Base-by-base conservation (phyloP, 2,888 invertebrate species). In the Azorinus chamasolen region DNA sequence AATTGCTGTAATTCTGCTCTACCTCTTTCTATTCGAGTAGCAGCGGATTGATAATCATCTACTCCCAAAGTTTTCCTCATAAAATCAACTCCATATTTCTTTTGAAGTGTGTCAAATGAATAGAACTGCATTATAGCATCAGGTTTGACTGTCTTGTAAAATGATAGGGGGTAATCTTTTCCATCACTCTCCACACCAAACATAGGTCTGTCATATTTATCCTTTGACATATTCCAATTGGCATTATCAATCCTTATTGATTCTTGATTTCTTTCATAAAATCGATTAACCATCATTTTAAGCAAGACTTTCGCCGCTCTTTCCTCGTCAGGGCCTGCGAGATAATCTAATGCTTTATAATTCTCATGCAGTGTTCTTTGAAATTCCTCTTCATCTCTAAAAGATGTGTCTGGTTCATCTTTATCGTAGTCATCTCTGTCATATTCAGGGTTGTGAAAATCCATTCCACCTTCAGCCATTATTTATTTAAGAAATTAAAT, bases 401-500 rank as follows among this genome's bases (percentile, higher is more conserved):
- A 16, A 5, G 14, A 45, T 37, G 61, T 69, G 22, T 70, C 57
- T 48, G 39, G 43, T 41, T 62, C 63, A 25, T 64, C 58, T 37
- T 37, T 37, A 43, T 59, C 41, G 39, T 58, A 50, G 43, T 63
- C 72, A 53, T 72, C 72, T 59, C 25, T 50, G 22, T 72, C 64
- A 64, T 43, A 58, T 59, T 51, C 54, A 59, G 59, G 59, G 27
- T 75, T 75, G 10, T 69, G 32, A 69, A 63, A 69, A 6, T 76
- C 76, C 43, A 51, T 27, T 43, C 63, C 70, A 48, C 55, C 58
- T 64, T 63, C 64, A 39, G 58, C 71, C 64, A 71, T 71, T 70
- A 48, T 61, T 65, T 48, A 46, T 32, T 32, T 6, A 6, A 6
- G 10, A 32, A 32, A 54, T 37, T 8, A 74, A 51, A 10, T 45